Evolutionary conservation across 2,888 invertebrate genomes (phyloP).

Genomic region (Andrena praecox): DNA sequence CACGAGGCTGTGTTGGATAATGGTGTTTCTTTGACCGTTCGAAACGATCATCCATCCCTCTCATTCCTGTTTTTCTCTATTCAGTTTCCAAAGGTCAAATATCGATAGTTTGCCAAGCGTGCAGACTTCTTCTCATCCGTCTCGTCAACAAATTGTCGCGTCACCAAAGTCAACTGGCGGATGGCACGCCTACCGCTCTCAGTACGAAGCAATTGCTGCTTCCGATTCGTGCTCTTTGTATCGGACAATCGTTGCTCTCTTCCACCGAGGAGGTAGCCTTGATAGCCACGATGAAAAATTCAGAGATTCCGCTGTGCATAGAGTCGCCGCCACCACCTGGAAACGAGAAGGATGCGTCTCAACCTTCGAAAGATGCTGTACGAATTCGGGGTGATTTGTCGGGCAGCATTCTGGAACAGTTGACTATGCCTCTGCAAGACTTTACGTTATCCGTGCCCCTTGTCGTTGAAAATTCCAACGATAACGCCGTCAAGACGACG

Average conservation of each 20-base stretch:
- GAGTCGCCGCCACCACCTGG: slow-evolving; percentile 85
- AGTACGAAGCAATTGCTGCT: slow-evolving; percentile 87
- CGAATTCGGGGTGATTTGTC: slow-evolving; percentile 90
- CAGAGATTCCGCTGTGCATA: slow-evolving; percentile 86
- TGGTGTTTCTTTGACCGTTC: no score
- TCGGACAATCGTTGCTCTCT: slow-evolving; percentile 89
- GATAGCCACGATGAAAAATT: slow-evolving; percentile 91
- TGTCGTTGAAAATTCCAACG: slow-evolving; percentile 84
- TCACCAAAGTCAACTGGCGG: slow-evolving; percentile 78
- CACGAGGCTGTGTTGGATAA: no score
- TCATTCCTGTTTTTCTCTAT: slow-evolving; percentile 33
- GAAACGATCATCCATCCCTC: no score
- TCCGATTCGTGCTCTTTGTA: slow-evolving; percentile 90
- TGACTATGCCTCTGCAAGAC: slow-evolving; percentile 89
- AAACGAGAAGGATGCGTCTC: slow-evolving; percentile 86
- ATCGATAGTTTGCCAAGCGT: slow-evolving; percentile 89
- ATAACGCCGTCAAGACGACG: slow-evolving; percentile 84
- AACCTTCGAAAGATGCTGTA: slow-evolving; percentile 87
- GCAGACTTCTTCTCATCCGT: slow-evolving; percentile 89
- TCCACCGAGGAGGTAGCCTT: slow-evolving; percentile 92
- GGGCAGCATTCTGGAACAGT: slow-evolving; percentile 90
- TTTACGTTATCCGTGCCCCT: slow-evolving; percentile 84
- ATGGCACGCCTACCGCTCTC: slow-evolving; percentile 80
- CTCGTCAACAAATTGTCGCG: slow-evolving; percentile 86
- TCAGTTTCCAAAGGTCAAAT: slow-evolving; percentile 90